These are phyloP conservation scores for Nomada goodeniana DNA, from an alignment of 2,888 invertebrate species.

Conservation along the genomic window DNA sequence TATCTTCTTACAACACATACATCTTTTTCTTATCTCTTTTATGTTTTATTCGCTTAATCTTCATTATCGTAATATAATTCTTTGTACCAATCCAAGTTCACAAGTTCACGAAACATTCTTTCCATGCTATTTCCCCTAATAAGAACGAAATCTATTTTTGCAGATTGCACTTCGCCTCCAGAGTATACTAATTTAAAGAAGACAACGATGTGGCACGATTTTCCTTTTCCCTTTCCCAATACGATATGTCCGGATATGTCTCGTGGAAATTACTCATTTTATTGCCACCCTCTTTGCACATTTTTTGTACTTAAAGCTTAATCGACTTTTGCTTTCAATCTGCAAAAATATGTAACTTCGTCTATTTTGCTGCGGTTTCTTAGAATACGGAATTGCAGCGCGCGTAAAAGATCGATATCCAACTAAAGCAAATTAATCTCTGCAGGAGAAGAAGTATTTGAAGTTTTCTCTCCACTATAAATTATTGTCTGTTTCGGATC, in stretches of 20 bases:
- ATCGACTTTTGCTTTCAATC: slow-evolving; percentile 37
- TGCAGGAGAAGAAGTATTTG: not conserved
- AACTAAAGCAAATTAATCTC: no score
- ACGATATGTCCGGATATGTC: slow-evolving; percentile 66
- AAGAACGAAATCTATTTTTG: slow-evolving; percentile 59
- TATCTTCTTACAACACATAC: slow-evolving; percentile 65
- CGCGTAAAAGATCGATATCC: no score
- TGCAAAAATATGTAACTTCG: slow-evolving; percentile 55
- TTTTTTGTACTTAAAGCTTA: slow-evolving; percentile 58
- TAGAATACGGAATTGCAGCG: not conserved
- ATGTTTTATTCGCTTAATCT: slow-evolving; percentile 50
- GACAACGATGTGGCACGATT: not conserved
- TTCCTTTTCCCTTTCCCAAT: not conserved
- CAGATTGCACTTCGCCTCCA: slow-evolving; percentile 50
- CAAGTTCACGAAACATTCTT: slow-evolving; percentile 59
- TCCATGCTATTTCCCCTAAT: slow-evolving; percentile 14
- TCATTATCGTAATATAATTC: slow-evolving; percentile 65
- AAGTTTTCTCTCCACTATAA: slow-evolving; percentile 29
- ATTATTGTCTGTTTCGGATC: slow-evolving; percentile 24
- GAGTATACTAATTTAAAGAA: not conserved
- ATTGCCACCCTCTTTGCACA: slow-evolving; percentile 35
- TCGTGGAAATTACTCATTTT: slow-evolving; percentile 26
- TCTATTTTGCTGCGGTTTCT: not conserved
- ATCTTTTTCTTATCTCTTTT: slow-evolving; percentile 35
- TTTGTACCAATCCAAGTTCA: slow-evolving; percentile 75